Evolutionary conservation across 2,888 invertebrate genomes (phyloP).

Genomic region (Spialia ferax): DNA sequence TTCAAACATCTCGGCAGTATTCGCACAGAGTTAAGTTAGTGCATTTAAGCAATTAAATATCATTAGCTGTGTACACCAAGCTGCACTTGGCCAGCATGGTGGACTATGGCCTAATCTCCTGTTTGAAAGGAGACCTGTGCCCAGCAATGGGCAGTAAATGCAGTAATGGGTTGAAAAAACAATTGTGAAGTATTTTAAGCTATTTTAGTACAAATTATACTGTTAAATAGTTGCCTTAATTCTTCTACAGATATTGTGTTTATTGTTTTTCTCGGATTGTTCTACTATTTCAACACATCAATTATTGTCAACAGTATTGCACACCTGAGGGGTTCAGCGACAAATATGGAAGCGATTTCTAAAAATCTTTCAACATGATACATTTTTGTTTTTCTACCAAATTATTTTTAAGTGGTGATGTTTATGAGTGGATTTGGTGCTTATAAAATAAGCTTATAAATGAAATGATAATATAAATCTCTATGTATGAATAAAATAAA

Average conservation of each 20-base stretch:
- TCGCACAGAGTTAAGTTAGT: too few relatives aligned
- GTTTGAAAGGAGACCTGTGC: too few relatives aligned
- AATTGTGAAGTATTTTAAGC: not conserved
- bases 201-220: not conserved
- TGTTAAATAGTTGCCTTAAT: constrained; percentile 41
- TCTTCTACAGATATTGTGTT: constrained; percentile 66
- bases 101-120: too few relatives aligned
- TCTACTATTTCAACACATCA: constrained; percentile 78
- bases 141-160: too few relatives aligned
- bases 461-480: too few relatives aligned
- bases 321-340: constrained; percentile 14
- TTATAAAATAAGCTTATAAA: not conserved
- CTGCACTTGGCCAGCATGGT: too few relatives aligned
- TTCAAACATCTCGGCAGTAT: too few relatives aligned
- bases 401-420: not conserved
- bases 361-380: not conserved
- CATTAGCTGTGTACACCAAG: too few relatives aligned
- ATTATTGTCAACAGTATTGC: constrained; percentile 60
- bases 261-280: constrained; percentile 59
- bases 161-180: not conserved
- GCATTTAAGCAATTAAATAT: too few relatives aligned
- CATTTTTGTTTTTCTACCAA: not conserved
- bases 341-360: constrained; percentile 13
- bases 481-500: too few relatives aligned
- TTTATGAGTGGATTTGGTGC: not conserved